Percentiles rank a stretch among this genome's conserved stretches.
These are phyloP conservation scores for Lophotis ruficrista DNA, from an alignment of 2,113 vertebrate genomes.

Conservation along the genomic window DNA sequence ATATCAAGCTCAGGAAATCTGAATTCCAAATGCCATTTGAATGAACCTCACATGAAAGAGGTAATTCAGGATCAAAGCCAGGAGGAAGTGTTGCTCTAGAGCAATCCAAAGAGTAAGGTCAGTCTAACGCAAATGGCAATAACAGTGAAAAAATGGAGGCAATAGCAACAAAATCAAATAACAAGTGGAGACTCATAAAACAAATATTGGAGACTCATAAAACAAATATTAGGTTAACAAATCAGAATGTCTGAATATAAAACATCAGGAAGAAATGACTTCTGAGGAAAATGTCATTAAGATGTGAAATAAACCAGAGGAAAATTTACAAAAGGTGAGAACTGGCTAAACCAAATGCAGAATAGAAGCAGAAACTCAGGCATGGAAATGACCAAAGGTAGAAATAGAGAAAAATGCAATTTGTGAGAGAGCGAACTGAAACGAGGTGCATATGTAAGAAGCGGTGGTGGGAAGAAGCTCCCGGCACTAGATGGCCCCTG, in stretches of 20 bases:
- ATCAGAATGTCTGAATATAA: not conserved
- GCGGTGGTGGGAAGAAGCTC: not conserved
- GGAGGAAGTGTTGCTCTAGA: not conserved
- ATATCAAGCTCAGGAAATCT: not conserved
- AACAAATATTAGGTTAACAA: not conserved
- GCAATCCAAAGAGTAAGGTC: not conserved
- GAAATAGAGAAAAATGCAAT: not conserved
- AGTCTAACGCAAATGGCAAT: not conserved
- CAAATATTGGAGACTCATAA: not conserved
- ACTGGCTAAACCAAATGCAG: not conserved
- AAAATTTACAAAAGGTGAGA: not conserved
- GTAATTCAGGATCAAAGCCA: slow-evolving; percentile 26
- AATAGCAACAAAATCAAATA: not conserved
- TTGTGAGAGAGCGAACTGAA: not conserved
- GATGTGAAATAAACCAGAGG: not conserved
- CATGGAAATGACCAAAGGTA: not conserved
- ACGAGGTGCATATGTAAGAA: not conserved
- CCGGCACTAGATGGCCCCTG: not conserved
- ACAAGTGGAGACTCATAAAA: not conserved
- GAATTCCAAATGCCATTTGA: not conserved
- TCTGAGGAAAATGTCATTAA: not conserved
- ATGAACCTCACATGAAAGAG: not conserved
- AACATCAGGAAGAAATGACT: not conserved
- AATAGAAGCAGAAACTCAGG: not conserved
- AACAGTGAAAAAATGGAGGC: not conserved